Evolutionary conservation across 2,888 invertebrate species (phyloP).

Genomic region (Cyrtodaria siliqua): DNA sequence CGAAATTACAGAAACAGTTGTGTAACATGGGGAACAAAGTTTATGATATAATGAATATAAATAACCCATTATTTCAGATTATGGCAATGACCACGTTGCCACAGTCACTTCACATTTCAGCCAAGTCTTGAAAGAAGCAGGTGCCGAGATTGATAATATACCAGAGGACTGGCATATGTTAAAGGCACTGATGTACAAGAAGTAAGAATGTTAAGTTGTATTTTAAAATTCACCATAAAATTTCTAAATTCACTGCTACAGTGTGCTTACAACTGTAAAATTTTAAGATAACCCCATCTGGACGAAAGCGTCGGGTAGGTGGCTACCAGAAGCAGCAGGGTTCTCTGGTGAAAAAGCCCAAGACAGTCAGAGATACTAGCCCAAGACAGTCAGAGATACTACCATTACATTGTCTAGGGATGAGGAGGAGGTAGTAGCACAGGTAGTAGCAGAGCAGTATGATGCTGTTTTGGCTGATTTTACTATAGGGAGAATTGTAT

Average conservation of each 20-base stretch:
- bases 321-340: slow-evolving; percentile 5
- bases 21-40: not conserved
- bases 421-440: no score
- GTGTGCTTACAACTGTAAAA: no score
- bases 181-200: not conserved
- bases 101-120: slow-evolving; percentile 4
- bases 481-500: no score
- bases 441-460: no score
- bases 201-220: not conserved
- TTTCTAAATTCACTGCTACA: no score
- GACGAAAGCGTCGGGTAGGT: not conserved
- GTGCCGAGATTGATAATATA: slow-evolving; percentile 10
- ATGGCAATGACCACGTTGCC: slow-evolving; percentile 15
- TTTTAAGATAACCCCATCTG: no score
- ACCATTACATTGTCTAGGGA: no score
- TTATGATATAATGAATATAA: not conserved
- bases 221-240: no score
- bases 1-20: not conserved
- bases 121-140: slow-evolving; percentile 3
- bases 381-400: no score
- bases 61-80: slow-evolving; percentile 13
- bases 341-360: no score
- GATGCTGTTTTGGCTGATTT: no score
- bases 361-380: no score
- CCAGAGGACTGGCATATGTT: slow-evolving; percentile 20